A percentile compares a stretch with the other conserved stretches of the same genome.
phyloP scores from a whole-genome alignment of 2,888 invertebrate species.

The Acrobasis consociella region DNA sequence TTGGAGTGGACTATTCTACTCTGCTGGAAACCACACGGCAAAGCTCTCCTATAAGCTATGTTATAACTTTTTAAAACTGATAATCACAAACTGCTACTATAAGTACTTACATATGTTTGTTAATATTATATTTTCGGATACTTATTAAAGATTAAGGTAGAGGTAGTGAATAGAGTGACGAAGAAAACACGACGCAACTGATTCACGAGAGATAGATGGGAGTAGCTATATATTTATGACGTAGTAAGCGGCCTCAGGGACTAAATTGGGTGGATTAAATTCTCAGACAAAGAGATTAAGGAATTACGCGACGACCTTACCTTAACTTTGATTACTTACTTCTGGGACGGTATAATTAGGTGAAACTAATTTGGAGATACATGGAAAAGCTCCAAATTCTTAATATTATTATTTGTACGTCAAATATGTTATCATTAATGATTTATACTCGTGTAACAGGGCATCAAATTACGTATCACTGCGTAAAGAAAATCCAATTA shows the following conservation, averaged over 20 bases:
- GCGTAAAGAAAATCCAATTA: too few species aligned
- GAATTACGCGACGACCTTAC: not conserved
- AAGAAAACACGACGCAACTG: constrained; percentile 45
- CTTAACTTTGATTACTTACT: not conserved
- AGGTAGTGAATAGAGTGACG: constrained; percentile 35
- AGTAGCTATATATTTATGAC: not conserved
- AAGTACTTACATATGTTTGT: too few species aligned
- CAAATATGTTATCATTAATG: too few species aligned
- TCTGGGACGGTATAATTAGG: not conserved
- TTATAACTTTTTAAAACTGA: not conserved
- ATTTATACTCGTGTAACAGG: too few species aligned
- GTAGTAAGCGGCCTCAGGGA: not conserved
- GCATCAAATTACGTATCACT: too few species aligned
- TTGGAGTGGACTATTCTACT: too few species aligned
- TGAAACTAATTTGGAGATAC: not conserved
- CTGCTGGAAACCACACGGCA: too few species aligned
- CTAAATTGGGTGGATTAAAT: not conserved
- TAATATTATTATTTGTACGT: too few species aligned
- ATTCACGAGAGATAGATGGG: not conserved
- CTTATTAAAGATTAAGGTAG: constrained; percentile 23
- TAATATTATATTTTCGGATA: too few species aligned
- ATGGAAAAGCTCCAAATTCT: not conserved
- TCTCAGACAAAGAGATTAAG: not conserved
- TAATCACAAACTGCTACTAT: too few species aligned
- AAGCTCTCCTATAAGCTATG: too few species aligned